Evolutionary conservation across 2,888 invertebrate genomes (phyloP), one percentile per base, ranked within the genome.

Genomic region (Callyntrura sp.): DNA sequence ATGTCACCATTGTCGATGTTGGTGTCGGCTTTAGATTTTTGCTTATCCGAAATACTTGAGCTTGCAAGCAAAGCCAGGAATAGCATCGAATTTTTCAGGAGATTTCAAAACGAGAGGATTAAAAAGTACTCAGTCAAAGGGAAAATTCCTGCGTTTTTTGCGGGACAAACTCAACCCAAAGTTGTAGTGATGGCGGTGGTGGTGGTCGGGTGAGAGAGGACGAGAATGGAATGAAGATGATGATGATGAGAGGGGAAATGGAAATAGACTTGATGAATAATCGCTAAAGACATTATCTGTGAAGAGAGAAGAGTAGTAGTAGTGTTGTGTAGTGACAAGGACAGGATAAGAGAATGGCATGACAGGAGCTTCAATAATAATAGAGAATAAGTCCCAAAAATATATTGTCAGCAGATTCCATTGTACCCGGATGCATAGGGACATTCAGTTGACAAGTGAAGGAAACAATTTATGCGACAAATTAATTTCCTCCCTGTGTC

Each of bases 211-310:
- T 17, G n/a, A 6, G 14, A 43, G 17, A 51, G 45, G 23, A 43
- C 65, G 17, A 60, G 60, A 60, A 60, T 60, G 60, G 17, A 60
- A 51, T 14, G 51, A 76, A 1, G 45, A 17, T 48, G 68, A 48
- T 85, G 65, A 68, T 28, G 51, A 83, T 45, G 55, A 43, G 48
- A 73, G 55, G 87, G 87, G 87, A 81, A 73, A 73, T 43, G 83
- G 51, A 62, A 51, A 60, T 73, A 73, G 57, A 62, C 88, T 91
- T 91, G 88, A 81, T 84, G 90, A 87, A 55, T 25, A 70, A 91
- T 88, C 85, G 84, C 78, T 82, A 84, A 88, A 88, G 90, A 91
- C 85, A 90, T 88, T 88, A 83, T 91, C 85, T 91, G 65, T 20
- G 68, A 57, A 70, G 85, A 45, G 62, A 43, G n/a, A 12, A 28